Evolutionary conservation across 2,888 invertebrate genomes (phyloP).

Genomic region (Cheilosia urbana): DNA sequence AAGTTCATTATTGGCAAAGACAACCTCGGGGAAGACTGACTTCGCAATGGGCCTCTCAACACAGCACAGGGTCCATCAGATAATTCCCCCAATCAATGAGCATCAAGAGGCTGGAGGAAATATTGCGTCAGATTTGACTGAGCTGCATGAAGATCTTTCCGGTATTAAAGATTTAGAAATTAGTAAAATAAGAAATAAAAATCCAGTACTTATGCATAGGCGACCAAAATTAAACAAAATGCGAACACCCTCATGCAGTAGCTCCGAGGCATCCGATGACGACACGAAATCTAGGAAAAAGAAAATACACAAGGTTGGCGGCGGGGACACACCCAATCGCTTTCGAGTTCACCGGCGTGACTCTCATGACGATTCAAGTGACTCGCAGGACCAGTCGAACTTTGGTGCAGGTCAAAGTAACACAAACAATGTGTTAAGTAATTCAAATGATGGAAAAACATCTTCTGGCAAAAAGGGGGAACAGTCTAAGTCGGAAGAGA

Average conservation of each 20-base stretch:
- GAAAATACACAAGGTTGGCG: slow-evolving; percentile 89
- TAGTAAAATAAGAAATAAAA: slow-evolving; percentile 81
- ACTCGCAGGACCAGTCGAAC: slow-evolving; percentile 89
- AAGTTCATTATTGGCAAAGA: slow-evolving; percentile 24
- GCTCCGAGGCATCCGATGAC: slow-evolving; percentile 96
- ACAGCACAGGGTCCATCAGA: slow-evolving; percentile 47
- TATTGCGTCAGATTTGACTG: slow-evolving; percentile 36
- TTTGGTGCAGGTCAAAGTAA: slow-evolving; percentile 62
- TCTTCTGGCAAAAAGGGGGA: slow-evolving; percentile 81
- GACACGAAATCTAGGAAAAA: slow-evolving; percentile 93
- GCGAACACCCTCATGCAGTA: slow-evolving; percentile 95
- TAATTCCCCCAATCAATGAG: slow-evolving; percentile 61
- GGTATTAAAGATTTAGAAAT: slow-evolving; percentile 82
- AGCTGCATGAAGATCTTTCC: slow-evolving; percentile 63
- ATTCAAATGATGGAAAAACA: slow-evolving; percentile 78
- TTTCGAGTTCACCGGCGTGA: slow-evolving; percentile 88
- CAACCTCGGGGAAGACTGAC: slow-evolving; percentile 43
- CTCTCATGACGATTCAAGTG: slow-evolving; percentile 93
- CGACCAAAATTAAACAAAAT: slow-evolving; percentile 89
- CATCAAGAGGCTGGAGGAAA: slow-evolving; percentile 51
- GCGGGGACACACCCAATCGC: slow-evolving; percentile 86
- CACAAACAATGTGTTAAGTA: slow-evolving; percentile 79
- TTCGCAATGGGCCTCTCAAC: slow-evolving; percentile 27
- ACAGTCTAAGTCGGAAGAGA: slow-evolving; percentile 80
- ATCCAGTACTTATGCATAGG: slow-evolving; percentile 84